These are phyloP conservation scores for Cotesia chilonis DNA, from an alignment of 1,140 invertebrate genomes.

Conservation along the genomic window DNA sequence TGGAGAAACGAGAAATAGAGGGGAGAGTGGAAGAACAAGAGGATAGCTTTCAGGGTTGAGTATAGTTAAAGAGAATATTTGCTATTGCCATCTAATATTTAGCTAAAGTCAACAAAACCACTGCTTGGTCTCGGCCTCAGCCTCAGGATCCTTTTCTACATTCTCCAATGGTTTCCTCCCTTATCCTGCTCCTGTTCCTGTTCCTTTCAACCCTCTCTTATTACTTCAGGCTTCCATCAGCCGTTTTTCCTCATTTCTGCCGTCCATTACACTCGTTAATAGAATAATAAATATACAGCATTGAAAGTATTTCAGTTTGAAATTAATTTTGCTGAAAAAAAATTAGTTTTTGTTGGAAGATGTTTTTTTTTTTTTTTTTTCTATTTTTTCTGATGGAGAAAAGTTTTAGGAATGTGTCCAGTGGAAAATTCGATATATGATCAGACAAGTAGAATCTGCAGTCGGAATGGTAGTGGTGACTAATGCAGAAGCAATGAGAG, in stretches of 20 bases:
- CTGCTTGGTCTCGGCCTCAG: constrained; percentile 43
- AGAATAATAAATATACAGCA: constrained; percentile 60
- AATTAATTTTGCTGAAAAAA: constrained; percentile 6
- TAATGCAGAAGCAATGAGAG: no score
- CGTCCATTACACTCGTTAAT: constrained; percentile 54
- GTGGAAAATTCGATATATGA: constrained; percentile 25
- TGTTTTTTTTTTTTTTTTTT: neutral
- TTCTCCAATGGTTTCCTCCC: constrained; percentile 33
- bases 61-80: constrained; percentile 61
- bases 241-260: constrained; percentile 29
- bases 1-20: neutral
- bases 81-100: constrained; percentile 62
- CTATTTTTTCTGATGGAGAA: neutral
- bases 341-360: neutral
- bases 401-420: constrained; percentile 11
- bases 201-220: constrained; percentile 5
- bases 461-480: no score
- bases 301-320: constrained; percentile 15
- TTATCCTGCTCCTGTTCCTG: constrained; percentile 14
- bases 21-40: constrained; percentile 3
- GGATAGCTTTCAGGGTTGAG: constrained; percentile 24
- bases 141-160: constrained; percentile 39
- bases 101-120: constrained; percentile 59
- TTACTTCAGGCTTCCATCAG: no score
- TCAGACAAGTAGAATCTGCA: neutral